phyloP scores from a whole-genome alignment of 1,140 invertebrate genomes.

The Triops cancriformis region DNA sequence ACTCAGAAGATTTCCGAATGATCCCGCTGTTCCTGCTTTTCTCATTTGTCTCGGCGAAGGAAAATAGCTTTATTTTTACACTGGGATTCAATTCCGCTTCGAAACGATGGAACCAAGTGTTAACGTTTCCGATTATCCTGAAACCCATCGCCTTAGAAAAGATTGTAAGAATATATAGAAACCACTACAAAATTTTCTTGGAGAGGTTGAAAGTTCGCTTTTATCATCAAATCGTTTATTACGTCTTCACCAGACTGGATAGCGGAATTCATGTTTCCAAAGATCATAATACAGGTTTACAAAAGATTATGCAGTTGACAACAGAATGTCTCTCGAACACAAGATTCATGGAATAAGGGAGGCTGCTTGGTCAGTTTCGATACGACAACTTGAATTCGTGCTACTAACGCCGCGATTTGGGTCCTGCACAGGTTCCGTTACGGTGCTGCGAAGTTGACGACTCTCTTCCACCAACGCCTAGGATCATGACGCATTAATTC shows the following conservation, averaged over 20 bases:
- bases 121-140: too few species aligned
- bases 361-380: neutral
- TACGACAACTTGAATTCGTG: neutral
- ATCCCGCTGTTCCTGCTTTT: neutral
- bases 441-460: neutral
- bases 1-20: neutral
- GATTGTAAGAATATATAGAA: too few species aligned
- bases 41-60: neutral
- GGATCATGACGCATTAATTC: neutral
- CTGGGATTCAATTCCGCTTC: too few species aligned
- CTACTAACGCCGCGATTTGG: neutral
- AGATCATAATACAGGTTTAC: neutral
- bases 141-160: too few species aligned
- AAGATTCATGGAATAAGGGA: neutral
- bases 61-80: neutral
- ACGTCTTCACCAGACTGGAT: too few species aligned
- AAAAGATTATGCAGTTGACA: neutral
- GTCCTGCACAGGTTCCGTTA: neutral
- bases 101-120: too few species aligned
- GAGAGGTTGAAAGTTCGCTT: too few species aligned
- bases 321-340: neutral
- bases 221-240: too few species aligned
- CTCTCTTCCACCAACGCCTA: neutral
- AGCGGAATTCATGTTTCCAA: neutral
- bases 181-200: too few species aligned